Percentiles rank a stretch among this genome's conserved stretches.
These are phyloP conservation scores for Corapipo altera DNA, from an alignment of 2,113 vertebrate genomes.

Conservation along the genomic window DNA sequence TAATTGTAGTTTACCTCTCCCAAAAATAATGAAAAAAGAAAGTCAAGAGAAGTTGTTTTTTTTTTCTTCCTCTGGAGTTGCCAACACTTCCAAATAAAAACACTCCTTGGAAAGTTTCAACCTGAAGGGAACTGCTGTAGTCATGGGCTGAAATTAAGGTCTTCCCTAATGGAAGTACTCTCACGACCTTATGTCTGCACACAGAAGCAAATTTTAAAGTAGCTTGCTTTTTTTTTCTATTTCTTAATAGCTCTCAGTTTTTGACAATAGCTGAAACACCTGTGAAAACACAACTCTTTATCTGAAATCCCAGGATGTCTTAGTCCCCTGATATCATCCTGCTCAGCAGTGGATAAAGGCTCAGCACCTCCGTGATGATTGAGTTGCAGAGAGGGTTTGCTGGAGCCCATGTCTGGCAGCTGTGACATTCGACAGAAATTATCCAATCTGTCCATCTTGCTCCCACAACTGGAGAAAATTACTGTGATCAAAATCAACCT, in stretches of 20 bases:
- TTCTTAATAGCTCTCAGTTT: neutral
- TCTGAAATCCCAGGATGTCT: neutral
- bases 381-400: neutral
- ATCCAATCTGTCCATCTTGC: neutral
- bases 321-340: neutral
- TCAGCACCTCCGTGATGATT: neutral
- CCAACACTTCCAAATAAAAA: neutral
- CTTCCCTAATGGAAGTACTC: neutral
- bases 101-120: neutral
- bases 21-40: neutral
- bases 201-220: neutral
- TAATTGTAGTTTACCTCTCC: neutral
- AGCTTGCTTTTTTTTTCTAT: neutral
- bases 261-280: neutral
- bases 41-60: neutral
- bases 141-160: neutral
- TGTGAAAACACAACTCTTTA: neutral
- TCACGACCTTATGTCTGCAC: neutral
- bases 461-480: constrained; percentile 21
- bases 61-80: neutral
- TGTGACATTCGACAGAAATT: neutral
- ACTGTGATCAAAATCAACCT: constrained; percentile 32
- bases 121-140: neutral
- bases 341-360: neutral
- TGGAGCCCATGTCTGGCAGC: neutral